These are phyloP conservation scores for Castor canadensis DNA, from an alignment of 2,113 vertebrate genomes.

Conservation along the genomic window DNA sequence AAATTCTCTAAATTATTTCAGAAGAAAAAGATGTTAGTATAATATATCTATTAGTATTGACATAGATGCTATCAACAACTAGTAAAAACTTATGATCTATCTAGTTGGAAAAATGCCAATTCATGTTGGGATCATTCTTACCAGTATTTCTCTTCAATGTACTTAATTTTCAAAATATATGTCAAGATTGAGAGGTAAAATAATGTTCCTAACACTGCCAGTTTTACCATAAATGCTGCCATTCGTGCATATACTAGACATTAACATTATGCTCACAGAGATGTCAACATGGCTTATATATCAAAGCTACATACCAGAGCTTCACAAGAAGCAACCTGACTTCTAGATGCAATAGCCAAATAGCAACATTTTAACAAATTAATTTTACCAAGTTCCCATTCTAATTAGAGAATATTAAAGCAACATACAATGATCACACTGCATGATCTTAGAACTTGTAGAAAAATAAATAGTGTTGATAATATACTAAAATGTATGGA, in stretches of 20 bases:
- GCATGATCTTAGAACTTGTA: neutral
- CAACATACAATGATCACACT: neutral
- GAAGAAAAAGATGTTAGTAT: no score
- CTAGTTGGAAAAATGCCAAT: neutral
- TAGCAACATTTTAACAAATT: neutral
- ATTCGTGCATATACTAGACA: conserved; percentile 52
- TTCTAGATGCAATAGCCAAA: neutral
- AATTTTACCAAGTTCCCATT: neutral
- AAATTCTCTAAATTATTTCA: no score
- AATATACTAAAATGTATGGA: neutral
- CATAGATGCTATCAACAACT: no score
- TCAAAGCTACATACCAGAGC: conserved; percentile 29
- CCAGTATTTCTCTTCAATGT: conserved; percentile 20
- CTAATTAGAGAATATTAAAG: neutral
- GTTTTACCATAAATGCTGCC: neutral
- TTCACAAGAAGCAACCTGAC: neutral
- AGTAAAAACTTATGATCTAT: no score
- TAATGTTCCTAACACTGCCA: neutral
- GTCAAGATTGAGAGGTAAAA: conserved; percentile 44
- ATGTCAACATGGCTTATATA: neutral
- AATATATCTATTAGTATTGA: neutral
- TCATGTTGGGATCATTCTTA: conserved; percentile 21
- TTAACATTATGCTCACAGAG: conserved; percentile 43
- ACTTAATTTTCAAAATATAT: conserved; percentile 35
- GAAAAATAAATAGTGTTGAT: neutral